Evolutionary conservation across 2,888 invertebrate genomes (phyloP).

Genomic region (Baronia brevicornis): DNA sequence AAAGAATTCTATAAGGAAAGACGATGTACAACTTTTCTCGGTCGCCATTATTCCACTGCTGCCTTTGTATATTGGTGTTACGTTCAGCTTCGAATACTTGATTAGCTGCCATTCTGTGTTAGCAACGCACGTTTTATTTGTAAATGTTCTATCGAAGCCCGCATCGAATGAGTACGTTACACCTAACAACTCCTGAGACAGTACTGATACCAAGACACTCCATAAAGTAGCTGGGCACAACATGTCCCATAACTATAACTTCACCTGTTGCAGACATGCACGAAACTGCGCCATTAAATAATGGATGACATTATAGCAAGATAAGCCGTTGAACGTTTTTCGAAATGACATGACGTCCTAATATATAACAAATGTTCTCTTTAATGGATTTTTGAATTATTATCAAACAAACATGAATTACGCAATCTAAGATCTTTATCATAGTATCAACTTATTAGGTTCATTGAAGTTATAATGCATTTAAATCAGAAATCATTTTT

Average conservation of each 20-base stretch:
- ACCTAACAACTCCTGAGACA: conserved; percentile 6
- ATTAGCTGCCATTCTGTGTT: conserved; percentile 3
- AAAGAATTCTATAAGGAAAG: conserved; percentile 3
- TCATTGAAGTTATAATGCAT: too few relatives aligned
- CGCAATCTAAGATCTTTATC: too few relatives aligned
- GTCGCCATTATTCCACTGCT: not conserved
- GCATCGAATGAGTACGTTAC: conserved; percentile 5
- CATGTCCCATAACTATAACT: conserved; percentile 17
- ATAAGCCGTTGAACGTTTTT: not conserved
- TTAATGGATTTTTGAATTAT: conserved; percentile 11
- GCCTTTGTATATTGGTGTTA: not conserved
- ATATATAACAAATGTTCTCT: conserved; percentile 1
- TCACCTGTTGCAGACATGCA: conserved; percentile 1
- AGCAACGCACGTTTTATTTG: conserved; percentile 4
- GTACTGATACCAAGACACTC: conserved; percentile 12
- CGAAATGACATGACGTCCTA: conserved; percentile 1
- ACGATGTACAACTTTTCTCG: conserved; percentile 3
- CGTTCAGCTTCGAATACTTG: not conserved
- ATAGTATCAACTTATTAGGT: too few relatives aligned
- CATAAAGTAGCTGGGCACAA: conserved; percentile 15
- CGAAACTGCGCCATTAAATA: conserved; percentile 2
- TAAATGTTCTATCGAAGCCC: conserved; percentile 3
- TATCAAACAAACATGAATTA: too few relatives aligned
- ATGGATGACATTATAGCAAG: conserved; percentile 3
- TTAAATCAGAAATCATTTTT: too few relatives aligned